Evolutionary conservation across 2,113 vertebrate genomes (phyloP).

Genomic region (Sisor rabdophorus): DNA sequence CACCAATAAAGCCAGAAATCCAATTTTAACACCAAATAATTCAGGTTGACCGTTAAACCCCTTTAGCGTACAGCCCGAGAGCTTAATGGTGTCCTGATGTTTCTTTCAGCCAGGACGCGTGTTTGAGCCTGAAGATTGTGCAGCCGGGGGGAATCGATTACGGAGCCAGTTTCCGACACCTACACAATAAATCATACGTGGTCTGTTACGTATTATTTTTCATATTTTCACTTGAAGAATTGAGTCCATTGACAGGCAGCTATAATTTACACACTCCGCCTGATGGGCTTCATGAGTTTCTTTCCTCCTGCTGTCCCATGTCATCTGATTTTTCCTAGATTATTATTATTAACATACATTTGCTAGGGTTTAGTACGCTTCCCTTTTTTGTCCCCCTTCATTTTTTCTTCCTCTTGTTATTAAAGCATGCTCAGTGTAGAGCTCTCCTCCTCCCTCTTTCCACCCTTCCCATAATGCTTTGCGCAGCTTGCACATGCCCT

Average conservation of each 20-base stretch:
- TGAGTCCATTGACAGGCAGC: neutral
- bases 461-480: slow-evolving; percentile 42
- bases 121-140: neutral
- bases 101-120: neutral
- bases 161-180: too few species aligned
- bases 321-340: slow-evolving; percentile 5
- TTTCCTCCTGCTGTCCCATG: slow-evolving; percentile 10
- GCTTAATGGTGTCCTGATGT: neutral
- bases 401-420: slow-evolving; percentile 51
- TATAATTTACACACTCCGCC: neutral
- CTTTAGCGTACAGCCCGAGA: too few species aligned
- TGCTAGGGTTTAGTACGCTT: slow-evolving; percentile 15
- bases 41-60: neutral
- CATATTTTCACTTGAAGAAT: neutral
- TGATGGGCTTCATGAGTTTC: neutral
- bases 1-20: neutral
- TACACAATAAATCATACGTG: neutral
- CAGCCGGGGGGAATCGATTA: too few species aligned
- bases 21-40: neutral
- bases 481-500: slow-evolving; percentile 74
- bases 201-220: neutral
- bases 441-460: neutral
- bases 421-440: slow-evolving; percentile 36
- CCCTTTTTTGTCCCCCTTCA: slow-evolving; percentile 49
- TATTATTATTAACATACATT: slow-evolving; percentile 48